A percentile compares a stretch with the other conserved stretches of the same genome.
Conservation (phyloP, 2,888 invertebrate species). For the Dryobotodes eremita region DNA sequence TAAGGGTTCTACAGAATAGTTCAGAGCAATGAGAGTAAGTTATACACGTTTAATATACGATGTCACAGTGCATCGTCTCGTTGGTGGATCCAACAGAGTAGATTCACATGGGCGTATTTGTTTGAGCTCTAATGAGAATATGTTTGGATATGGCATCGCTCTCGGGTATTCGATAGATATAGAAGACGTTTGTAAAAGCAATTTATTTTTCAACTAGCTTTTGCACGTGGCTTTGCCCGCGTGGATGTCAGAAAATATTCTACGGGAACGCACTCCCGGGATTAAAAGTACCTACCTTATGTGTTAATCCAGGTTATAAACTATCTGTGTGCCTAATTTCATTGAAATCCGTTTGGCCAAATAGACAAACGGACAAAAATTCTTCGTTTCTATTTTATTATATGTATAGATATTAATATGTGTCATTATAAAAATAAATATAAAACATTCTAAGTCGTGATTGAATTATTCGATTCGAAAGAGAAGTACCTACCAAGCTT, state of each 20-base stretch:
- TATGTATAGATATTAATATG: not conserved
- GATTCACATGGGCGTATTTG: not conserved
- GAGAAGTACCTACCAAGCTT: no score
- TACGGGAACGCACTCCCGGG: not conserved
- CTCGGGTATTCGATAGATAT: not conserved
- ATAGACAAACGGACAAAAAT: not conserved
- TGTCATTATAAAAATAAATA: not conserved
- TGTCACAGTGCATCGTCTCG: not conserved
- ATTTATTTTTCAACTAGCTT: not conserved
- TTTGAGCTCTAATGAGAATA: not conserved
- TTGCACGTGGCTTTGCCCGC: no score
- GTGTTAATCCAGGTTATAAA: not conserved
- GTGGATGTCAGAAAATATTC: not conserved
- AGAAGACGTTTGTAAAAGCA: not conserved
- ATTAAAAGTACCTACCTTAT: no score
- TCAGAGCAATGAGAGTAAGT: not conserved
- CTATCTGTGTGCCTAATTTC: not conserved
- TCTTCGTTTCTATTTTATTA: not conserved
- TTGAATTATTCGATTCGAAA: not conserved
- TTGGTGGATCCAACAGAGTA: not conserved
- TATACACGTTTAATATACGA: not conserved
- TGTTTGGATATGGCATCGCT: not conserved
- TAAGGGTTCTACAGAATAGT: constrained; percentile 18
- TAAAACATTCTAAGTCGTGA: not conserved
- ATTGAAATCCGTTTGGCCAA: not conserved